Conservation (phyloP, 2,113 vertebrate genomes). For the Oophaga pumilio region DNA sequence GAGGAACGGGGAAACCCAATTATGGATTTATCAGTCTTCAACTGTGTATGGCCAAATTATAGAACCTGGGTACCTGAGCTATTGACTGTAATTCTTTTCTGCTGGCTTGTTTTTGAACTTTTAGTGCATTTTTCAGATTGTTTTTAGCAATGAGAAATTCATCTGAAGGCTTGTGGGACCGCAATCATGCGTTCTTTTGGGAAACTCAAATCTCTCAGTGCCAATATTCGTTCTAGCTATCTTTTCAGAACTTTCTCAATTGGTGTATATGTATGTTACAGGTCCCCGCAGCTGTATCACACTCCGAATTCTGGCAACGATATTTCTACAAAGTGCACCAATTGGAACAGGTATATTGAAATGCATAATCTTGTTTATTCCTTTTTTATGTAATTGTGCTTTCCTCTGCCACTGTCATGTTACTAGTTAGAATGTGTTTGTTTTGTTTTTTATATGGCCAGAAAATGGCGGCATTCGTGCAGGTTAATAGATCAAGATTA, state of each 20-base stretch:
- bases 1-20: not conserved
- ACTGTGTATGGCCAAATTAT: not conserved
- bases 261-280: constrained; percentile 59
- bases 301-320: constrained; percentile 94
- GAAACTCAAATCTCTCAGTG: too few species aligned
- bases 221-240: too few species aligned
- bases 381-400: too few species aligned
- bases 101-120: not conserved
- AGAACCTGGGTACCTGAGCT: not conserved
- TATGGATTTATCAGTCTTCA: not conserved
- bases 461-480: not conserved
- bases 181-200: too few species aligned
- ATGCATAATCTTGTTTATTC: not conserved
- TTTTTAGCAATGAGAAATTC: not conserved
- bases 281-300: constrained; percentile 94
- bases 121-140: not conserved
- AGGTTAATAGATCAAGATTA: too few species aligned
- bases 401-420: too few species aligned
- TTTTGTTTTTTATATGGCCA: not conserved
- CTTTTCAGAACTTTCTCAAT: too few species aligned
- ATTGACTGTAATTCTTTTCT: not conserved
- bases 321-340: constrained; percentile 97
- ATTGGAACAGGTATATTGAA: constrained; percentile 84
- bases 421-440: too few species aligned
- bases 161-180: not conserved